Evolutionary conservation across 1,140 invertebrate genomes (phyloP).

Genomic region (Planococcus citri): DNA sequence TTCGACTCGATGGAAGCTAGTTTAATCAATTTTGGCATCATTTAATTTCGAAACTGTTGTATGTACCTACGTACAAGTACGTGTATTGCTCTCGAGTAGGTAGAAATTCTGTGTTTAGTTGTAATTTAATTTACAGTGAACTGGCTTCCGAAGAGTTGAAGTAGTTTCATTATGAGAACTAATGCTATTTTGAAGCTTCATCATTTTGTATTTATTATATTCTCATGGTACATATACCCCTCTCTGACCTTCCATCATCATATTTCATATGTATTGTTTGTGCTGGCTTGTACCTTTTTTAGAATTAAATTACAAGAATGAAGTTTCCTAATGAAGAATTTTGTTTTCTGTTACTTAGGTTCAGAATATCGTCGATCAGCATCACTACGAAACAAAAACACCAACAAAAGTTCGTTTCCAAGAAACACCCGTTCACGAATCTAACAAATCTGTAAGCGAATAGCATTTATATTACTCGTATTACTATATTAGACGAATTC

Average conservation of each 20-base stretch:
- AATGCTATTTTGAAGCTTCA: neutral
- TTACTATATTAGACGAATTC: neutral
- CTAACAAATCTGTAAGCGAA: slow-evolving; percentile 29
- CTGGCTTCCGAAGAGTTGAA: no score
- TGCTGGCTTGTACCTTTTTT: neutral
- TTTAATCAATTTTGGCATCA: no score
- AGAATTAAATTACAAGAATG: no score
- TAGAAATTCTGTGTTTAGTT: no score
- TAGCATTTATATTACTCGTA: no score
- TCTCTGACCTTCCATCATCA: neutral
- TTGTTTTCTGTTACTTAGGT: slow-evolving; percentile 42
- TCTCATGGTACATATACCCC: neutral
- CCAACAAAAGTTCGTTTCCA: slow-evolving; percentile 77
- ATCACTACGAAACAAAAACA: slow-evolving; percentile 55
- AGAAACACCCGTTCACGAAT: slow-evolving; percentile 43
- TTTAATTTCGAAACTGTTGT: no score
- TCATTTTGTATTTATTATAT: neutral
- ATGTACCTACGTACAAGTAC: no score
- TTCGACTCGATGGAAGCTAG: no score
- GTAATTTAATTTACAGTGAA: no score
- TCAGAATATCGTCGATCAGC: slow-evolving; percentile 82
- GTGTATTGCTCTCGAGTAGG: no score
- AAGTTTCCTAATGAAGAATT: no score
- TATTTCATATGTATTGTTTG: neutral
- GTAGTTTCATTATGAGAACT: no score